Evolutionary conservation across 2,113 vertebrate genomes (phyloP), one percentile per base, ranked within the genome.

Genomic region (Mirounga angustirostris): DNA sequence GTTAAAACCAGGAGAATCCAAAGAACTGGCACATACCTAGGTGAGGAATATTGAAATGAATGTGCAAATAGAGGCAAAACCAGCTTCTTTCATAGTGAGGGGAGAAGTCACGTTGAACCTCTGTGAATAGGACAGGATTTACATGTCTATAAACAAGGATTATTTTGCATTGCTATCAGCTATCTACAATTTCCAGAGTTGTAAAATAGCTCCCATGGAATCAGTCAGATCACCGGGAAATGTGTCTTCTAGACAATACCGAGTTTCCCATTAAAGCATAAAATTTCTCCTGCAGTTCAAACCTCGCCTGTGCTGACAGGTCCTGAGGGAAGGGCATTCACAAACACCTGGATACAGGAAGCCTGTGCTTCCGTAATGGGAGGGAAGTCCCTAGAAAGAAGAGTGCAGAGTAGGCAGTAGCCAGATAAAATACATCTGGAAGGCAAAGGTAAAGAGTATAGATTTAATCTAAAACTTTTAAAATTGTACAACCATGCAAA

Each of bases 31-130:
- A 33, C 11, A 7, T 18, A 24, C 24, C 26, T 2, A 58, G 56
- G 71, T 50, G 69, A 91, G 52, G 65, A 59, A 91, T 84, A 88
- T 81, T 97, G 90, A 96, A 97, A 97, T 78, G 65, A 84, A 81
- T 46, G 67, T 92, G 76, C 94, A 97, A 92, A 96, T 56, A 61
- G 81, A 97, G 81, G 69, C 80, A 92, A 97, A 87, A 65, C 19
- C 58, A 81, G 46, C 67, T 89, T 71, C 74, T 65, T 73, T 54
- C 28, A 52, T 14, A 65, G 74, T 54, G 10, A 7, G 13, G 65
- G 28, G 74, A 80, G 16, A 59, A 71, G 63, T 78, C 84, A 40
- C 65, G 16, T 11, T 16, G 80, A 63, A 61, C 15, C 80, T 92
- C 50, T 88, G 95, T 92, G 87, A 58, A 10, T 15, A 71, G n/a